Evolutionary conservation across 2,113 vertebrate species (phyloP).

Genomic region (Gallinago undulata): DNA sequence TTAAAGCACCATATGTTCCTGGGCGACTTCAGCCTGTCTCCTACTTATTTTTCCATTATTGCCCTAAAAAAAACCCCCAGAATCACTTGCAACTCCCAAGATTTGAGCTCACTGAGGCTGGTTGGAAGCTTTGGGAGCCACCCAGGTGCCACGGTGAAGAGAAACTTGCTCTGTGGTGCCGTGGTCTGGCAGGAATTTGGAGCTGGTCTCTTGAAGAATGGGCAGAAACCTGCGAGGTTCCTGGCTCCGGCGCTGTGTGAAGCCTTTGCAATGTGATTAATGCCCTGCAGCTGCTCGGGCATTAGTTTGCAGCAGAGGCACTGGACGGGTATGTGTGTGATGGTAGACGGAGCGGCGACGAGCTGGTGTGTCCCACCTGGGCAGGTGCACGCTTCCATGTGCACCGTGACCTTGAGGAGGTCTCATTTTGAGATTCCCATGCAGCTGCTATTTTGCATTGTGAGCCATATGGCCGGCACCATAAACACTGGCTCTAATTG

Average conservation of each 20-base stretch:
- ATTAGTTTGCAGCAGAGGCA: neutral
- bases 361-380: neutral
- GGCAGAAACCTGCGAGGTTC: fast-evolving
- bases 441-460: conserved; percentile 34
- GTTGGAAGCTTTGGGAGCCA: neutral
- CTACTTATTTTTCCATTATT: neutral
- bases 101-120: neutral
- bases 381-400: neutral
- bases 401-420: neutral
- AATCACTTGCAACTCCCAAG: neutral
- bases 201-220: neutral
- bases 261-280: neutral
- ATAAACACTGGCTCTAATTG: conserved; percentile 21
- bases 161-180: fast-evolving
- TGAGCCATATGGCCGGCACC: neutral
- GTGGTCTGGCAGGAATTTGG: neutral
- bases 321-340: neutral
- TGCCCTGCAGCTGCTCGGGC: neutral
- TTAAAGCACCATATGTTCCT: neutral
- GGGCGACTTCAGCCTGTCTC: neutral
- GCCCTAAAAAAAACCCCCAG: neutral
- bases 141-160: fast-evolving
- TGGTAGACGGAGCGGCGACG: neutral
- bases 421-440: neutral
- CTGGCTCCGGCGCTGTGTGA: fast-evolving